A percentile compares a stretch with the other conserved stretches of the same genome.
phyloP scores from a whole-genome alignment of 2,888 invertebrate species.

The Drosophila tanythrix region DNA sequence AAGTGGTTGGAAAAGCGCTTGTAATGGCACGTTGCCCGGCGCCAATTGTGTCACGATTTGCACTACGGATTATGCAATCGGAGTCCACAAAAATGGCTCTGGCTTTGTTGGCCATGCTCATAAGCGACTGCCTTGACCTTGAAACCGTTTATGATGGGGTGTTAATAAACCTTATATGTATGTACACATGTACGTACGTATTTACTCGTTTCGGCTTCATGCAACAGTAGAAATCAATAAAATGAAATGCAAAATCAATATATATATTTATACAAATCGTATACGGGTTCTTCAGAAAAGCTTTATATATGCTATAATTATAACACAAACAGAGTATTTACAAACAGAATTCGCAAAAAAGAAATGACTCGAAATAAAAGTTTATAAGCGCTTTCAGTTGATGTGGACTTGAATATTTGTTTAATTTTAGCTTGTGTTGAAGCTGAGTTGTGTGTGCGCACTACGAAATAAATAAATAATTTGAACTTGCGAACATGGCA shows the following conservation, averaged over 20 bases:
- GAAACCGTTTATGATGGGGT: constrained; percentile 42
- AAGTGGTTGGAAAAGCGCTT: constrained; percentile 20
- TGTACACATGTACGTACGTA: neutral
- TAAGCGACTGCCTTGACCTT: constrained; percentile 43
- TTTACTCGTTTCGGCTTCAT: neutral
- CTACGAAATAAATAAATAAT: neutral
- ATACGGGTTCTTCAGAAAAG: neutral
- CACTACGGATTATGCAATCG: constrained; percentile 30
- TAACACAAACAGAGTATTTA: neutral
- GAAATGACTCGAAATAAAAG: neutral
- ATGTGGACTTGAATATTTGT: neutral
- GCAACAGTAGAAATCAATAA: neutral
- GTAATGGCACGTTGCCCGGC: constrained; percentile 17
- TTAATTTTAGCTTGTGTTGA: neutral
- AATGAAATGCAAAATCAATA: neutral
- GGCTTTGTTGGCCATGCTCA: constrained; percentile 12
- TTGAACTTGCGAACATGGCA: constrained; percentile 21
- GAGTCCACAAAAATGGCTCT: constrained; percentile 25
- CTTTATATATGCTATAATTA: neutral
- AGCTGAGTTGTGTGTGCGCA: too few relatives aligned
- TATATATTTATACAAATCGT: neutral
- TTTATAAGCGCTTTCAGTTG: neutral
- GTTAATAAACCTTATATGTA: constrained; percentile 20
- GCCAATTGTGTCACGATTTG: constrained; percentile 19
- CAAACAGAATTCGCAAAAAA: neutral